phyloP scores from a whole-genome alignment of 2,888 invertebrate species.

The Drosophila suboccidentalis region DNA sequence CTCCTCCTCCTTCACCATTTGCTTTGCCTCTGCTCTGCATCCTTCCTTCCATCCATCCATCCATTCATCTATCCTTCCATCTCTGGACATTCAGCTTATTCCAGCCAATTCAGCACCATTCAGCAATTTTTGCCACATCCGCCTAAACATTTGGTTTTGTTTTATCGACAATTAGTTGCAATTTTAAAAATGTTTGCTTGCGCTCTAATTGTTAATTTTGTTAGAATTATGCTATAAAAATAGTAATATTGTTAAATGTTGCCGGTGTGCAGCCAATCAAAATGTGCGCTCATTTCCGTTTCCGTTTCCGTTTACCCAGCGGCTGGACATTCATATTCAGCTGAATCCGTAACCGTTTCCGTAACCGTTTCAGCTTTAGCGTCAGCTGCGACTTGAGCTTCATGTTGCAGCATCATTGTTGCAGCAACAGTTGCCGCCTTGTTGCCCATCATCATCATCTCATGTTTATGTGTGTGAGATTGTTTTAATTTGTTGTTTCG shows the following conservation, averaged over 20 bases:
- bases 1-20: background rate
- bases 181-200: background rate
- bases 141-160: conserved; percentile 5
- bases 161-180: conserved; percentile 12
- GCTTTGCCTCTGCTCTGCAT: background rate
- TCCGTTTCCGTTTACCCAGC: background rate
- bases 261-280: conserved; percentile 12
- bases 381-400: conserved; percentile 1
- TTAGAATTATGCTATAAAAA: conserved; percentile 71
- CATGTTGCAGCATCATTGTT: conserved; percentile 7
- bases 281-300: conserved; percentile 21
- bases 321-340: conserved; percentile 7
- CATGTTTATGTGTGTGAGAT: conserved; percentile 24
- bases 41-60: background rate
- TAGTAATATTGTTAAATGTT: conserved; percentile 67
- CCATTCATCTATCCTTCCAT: background rate
- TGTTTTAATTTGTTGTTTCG: conserved; percentile 11
- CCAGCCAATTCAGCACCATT: background rate
- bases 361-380: background rate
- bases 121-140: conserved; percentile 8
- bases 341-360: conserved; percentile 5
- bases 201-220: conserved; percentile 40
- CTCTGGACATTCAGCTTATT: background rate
- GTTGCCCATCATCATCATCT: conserved; percentile 22
- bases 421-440: background rate